A percentile compares a stretch with the other conserved stretches of the same genome.
Evolutionary conservation across 2,113 vertebrate genomes (phyloP).

Genomic region (Trinectes maculatus): DNA sequence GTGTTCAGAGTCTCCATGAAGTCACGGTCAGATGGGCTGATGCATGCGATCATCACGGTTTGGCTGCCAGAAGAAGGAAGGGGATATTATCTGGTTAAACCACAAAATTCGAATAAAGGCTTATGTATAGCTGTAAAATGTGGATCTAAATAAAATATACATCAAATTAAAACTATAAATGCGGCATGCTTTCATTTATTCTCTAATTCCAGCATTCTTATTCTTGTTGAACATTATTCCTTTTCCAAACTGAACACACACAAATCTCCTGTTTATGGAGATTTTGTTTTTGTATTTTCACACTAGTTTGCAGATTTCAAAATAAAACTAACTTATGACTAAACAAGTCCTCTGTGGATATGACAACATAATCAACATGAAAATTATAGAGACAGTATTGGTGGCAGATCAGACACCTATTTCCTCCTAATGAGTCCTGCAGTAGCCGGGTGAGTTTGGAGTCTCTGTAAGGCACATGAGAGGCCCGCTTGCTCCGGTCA

Average conservation of each 20-base stretch:
- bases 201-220: too few relatives aligned
- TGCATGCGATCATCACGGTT: conserved; percentile 97
- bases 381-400: too few relatives aligned
- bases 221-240: not conserved
- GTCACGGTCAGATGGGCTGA: conserved; percentile 96
- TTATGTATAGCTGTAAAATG: not conserved
- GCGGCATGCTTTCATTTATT: not conserved
- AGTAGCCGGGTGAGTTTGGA: conserved; percentile 96
- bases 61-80: conserved; percentile 79
- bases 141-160: not conserved
- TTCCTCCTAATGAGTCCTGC: conserved; percentile 96
- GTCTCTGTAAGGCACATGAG: conserved; percentile 96
- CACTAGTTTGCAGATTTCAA: not conserved
- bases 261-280: too few relatives aligned
- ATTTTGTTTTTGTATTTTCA: not conserved
- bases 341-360: too few relatives aligned
- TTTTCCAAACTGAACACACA: not conserved
- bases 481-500: conserved; percentile 91
- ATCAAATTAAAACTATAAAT: not conserved
- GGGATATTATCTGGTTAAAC: not conserved
- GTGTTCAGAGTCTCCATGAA: conserved; percentile 99
- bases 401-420: conserved; percentile 83
- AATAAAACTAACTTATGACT: not conserved
- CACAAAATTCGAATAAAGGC: too few relatives aligned
- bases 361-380: not conserved